phyloP scores from a whole-genome alignment of 2,113 vertebrate genomes.

The Tapirus terrestris region DNA sequence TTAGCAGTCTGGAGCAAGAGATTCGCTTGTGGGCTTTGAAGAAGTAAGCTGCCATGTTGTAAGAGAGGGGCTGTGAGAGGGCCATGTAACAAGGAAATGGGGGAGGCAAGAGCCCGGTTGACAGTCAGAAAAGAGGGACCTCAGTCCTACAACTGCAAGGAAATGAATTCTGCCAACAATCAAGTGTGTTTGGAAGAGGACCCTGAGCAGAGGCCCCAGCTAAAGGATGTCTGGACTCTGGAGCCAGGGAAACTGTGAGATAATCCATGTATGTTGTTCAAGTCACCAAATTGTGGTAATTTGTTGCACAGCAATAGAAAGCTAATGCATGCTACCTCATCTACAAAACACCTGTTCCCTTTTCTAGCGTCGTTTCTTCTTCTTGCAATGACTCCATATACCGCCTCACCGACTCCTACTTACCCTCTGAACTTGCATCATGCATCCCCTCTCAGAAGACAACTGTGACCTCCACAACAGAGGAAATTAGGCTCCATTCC shows the following conservation, averaged over 20 bases:
- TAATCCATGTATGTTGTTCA: background rate
- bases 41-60: background rate
- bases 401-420: background rate
- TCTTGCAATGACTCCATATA: background rate
- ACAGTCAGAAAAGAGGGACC: background rate
- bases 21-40: background rate
- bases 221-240: background rate
- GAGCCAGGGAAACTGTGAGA: background rate
- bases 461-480: background rate
- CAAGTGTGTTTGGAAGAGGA: background rate
- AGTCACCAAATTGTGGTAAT: background rate
- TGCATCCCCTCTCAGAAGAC: background rate
- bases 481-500: background rate
- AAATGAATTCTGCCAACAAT: background rate
- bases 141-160: background rate
- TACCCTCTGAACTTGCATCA: background rate
- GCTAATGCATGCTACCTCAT: background rate
- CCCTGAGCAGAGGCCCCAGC: background rate
- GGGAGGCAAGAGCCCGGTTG: background rate
- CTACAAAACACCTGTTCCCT: background rate
- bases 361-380: background rate
- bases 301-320: background rate
- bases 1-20: background rate
- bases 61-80: background rate
- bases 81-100: background rate